Evolutionary conservation across 2,113 vertebrate genomes (phyloP).

Genomic region (Rhea americana): DNA sequence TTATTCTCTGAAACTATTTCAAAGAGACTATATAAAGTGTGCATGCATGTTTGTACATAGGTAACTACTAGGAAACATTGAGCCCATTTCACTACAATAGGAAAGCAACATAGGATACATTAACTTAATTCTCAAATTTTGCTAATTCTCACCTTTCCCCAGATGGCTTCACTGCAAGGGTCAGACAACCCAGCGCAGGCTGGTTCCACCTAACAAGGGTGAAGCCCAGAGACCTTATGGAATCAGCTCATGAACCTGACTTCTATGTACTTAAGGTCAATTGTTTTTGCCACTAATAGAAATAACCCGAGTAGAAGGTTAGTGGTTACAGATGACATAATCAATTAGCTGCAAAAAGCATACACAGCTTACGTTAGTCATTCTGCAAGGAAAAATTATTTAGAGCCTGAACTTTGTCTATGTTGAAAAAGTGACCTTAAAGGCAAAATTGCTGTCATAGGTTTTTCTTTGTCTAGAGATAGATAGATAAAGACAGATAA

Average conservation of each 20-base stretch:
- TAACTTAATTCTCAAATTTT: neutral
- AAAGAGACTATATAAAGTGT: neutral
- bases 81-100: rapidly evolving
- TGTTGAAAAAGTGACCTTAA: neutral
- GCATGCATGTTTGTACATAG: too few relatives aligned
- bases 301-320: neutral
- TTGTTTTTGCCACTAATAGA: neutral
- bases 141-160: rapidly evolving
- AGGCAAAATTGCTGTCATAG: neutral
- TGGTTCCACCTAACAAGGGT: neutral
- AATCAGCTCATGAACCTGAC: neutral
- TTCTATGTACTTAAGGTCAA: neutral
- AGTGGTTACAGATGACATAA: neutral
- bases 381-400: neutral
- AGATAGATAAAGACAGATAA: neutral
- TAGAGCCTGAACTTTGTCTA: neutral
- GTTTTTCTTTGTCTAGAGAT: neutral
- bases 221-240: neutral
- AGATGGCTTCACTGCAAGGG: neutral
- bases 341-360: neutral
- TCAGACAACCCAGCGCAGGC: neutral
- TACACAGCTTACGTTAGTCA: neutral
- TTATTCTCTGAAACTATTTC: neutral
- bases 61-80: rapidly evolving
- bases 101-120: neutral